phyloP scores from a whole-genome alignment of 2,113 vertebrate species.

The Pachycephala philippinensis region DNA sequence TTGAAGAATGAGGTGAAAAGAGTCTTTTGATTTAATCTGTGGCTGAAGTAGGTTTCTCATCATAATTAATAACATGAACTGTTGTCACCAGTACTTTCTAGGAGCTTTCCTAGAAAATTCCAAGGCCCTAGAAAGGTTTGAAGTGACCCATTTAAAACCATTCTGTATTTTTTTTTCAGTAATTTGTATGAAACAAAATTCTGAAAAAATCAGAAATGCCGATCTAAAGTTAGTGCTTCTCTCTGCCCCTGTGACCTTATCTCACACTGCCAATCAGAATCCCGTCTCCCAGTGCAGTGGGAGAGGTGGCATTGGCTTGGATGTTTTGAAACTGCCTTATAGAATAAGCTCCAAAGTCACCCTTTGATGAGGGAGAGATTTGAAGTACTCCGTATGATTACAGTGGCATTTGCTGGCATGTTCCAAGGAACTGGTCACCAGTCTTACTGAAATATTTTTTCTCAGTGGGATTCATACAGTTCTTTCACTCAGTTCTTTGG shows the following conservation, averaged over 20 bases:
- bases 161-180: not conserved
- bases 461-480: not conserved
- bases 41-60: not conserved
- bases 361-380: not conserved
- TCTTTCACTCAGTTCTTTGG: not conserved
- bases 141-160: not conserved
- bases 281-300: not conserved
- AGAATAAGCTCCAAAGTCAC: not conserved
- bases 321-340: not conserved
- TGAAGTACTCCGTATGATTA: not conserved
- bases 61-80: not conserved
- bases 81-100: not conserved
- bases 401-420: not conserved
- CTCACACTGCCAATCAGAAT: not conserved
- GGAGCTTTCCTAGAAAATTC: not conserved
- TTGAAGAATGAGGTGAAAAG: not conserved
- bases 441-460: not conserved
- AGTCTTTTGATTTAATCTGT: not conserved
- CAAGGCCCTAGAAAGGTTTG: not conserved
- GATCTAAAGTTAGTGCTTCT: not conserved
- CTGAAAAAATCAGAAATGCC: not conserved
- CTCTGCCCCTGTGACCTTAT: not conserved
- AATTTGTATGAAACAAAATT: not conserved
- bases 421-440: not conserved
- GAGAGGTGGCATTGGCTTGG: not conserved